These are phyloP conservation scores for Chaenodraco wilsoni DNA, from an alignment of 2,797 vertebrate species.

Conservation along the genomic window DNA sequence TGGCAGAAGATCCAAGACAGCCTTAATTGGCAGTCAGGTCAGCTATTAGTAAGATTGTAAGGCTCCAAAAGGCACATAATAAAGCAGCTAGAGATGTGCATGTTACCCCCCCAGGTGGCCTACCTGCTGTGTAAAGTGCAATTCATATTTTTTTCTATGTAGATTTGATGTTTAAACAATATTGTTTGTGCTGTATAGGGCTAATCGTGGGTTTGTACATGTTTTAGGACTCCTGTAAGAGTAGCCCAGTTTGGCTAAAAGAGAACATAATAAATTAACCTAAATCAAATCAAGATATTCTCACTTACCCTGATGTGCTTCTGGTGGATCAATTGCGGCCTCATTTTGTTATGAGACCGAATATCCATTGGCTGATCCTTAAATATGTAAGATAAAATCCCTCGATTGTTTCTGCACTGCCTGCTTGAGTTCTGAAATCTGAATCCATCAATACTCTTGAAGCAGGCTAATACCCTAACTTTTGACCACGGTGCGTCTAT, in stretches of 20 bases:
- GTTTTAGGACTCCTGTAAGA: neutral
- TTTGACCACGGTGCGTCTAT: too few relatives aligned
- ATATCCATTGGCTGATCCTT: neutral
- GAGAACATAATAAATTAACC: neutral
- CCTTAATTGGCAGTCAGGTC: too few relatives aligned
- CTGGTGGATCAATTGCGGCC: constrained; percentile 5
- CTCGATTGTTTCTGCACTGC: neutral
- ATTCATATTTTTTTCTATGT: too few relatives aligned
- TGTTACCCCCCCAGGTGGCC: neutral
- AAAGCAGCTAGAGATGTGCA: neutral
- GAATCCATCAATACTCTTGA: neutral
- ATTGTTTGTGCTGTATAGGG: neutral
- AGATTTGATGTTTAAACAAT: too few relatives aligned
- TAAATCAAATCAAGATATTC: neutral
- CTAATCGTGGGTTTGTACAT: neutral
- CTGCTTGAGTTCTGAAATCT: neutral
- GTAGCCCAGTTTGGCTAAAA: neutral
- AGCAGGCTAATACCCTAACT: neutral
- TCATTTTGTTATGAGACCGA: constrained; percentile 4
- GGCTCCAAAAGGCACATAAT: neutral
- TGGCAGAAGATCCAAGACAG: neutral
- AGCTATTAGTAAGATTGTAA: too few relatives aligned
- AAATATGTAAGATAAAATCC: neutral
- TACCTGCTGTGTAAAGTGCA: too few relatives aligned
- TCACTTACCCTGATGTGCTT: neutral